phyloP scores from a whole-genome alignment of 2,113 vertebrate genomes.

The Neopipo cinnamomea region DNA sequence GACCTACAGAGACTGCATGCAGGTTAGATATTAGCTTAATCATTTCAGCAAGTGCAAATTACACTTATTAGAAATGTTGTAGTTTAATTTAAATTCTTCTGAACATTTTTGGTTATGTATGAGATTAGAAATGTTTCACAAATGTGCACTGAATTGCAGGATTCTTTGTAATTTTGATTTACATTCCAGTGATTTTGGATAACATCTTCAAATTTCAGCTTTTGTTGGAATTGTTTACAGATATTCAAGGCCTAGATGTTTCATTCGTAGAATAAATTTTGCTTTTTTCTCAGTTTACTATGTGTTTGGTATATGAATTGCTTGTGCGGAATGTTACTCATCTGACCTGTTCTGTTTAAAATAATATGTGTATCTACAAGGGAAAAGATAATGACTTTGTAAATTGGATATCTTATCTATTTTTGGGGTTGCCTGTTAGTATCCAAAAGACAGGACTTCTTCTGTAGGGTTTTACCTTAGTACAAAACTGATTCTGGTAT shows the following conservation, averaged over 20 bases:
- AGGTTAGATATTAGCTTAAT: not conserved
- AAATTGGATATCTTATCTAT: not conserved
- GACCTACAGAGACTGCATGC: not conserved
- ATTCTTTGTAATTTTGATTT: slow-evolving; percentile 1
- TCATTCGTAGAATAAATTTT: not conserved
- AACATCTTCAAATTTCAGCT: not conserved
- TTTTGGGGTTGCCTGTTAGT: not conserved
- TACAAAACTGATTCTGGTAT: not conserved
- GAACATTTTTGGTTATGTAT: not conserved
- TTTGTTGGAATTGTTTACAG: not conserved
- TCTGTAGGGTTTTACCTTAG: not conserved
- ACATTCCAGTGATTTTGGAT: not conserved
- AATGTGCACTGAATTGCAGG: not conserved
- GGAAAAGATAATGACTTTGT: not conserved
- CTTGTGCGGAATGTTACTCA: not conserved
- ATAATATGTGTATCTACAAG: not conserved
- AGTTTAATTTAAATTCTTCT: not conserved
- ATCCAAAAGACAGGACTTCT: not conserved
- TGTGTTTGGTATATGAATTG: not conserved
- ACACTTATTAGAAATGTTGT: not conserved
- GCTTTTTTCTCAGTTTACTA: not conserved
- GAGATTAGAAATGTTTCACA: not conserved
- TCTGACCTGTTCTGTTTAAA: not conserved
- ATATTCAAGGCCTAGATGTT: not conserved
- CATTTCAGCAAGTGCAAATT: not conserved